phyloP scores from a whole-genome alignment of 2,888 invertebrate species.

The Drosophila anceps region DNA sequence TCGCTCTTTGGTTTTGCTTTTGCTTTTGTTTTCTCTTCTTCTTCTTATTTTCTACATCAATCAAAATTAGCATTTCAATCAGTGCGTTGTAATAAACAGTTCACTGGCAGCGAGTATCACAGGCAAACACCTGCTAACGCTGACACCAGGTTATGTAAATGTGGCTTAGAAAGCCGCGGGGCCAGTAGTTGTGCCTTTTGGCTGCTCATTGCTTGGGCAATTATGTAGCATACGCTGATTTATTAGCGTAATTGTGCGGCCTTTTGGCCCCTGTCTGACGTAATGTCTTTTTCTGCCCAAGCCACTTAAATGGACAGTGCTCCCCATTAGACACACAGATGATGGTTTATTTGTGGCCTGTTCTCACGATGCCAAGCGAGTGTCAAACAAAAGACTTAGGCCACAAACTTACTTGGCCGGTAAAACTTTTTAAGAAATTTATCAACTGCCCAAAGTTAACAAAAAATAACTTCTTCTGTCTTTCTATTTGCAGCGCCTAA shows the following conservation, averaged over 20 bases:
- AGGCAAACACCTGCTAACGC: constrained; percentile 31
- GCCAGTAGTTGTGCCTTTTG: constrained; percentile 6
- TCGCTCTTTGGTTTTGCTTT: constrained; percentile 56
- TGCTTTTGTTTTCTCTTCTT: too few relatives aligned
- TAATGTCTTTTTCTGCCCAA: constrained; percentile 34
- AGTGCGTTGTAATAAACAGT: constrained; percentile 30
- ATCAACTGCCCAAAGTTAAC: constrained; percentile 16
- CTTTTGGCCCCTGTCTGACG: constrained; percentile 42
- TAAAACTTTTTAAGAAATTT: constrained; percentile 14
- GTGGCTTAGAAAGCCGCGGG: constrained; percentile 48
- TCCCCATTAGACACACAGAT: constrained; percentile 35
- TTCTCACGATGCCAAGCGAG: constrained; percentile 50
- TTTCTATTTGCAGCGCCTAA: constrained; percentile 47
- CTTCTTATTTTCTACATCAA: constrained; percentile 56
- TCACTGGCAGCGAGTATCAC: constrained; percentile 6
- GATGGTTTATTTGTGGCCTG: constrained; percentile 2
- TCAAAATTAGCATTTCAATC: constrained; percentile 79
- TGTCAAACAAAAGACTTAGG: constrained; percentile 75
- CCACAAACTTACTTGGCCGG: constrained; percentile 62
- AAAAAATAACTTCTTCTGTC: constrained; percentile 34
- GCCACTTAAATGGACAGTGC: constrained; percentile 55
- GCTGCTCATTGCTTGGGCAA: constrained; percentile 5
- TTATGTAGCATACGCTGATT: constrained; percentile 25
- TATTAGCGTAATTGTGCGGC: constrained; percentile 25
- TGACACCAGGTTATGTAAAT: constrained; percentile 44